A percentile compares a stretch with the other conserved stretches of the same genome.
Conservation (phyloP, 2,113 vertebrate genomes). For the Madoqua kirkii region DNA sequence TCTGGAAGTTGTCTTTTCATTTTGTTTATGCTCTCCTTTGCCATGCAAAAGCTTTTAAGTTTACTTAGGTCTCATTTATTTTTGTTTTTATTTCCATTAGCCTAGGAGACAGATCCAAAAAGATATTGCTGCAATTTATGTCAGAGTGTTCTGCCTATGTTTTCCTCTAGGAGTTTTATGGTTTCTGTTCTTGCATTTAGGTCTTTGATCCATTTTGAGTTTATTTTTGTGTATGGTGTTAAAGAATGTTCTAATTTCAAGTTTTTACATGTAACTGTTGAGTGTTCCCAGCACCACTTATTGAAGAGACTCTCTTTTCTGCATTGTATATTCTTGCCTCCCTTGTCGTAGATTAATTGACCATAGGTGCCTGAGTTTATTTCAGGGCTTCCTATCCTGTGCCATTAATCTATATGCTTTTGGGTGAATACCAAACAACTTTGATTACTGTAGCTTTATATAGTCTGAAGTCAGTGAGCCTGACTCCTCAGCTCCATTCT, state of each 20-base stretch:
- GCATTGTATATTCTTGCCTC: neutral
- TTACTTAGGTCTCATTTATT: neutral
- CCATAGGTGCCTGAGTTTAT: neutral
- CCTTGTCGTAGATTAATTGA: neutral
- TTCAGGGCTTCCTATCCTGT: neutral
- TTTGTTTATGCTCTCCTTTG: neutral
- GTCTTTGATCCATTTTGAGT: neutral
- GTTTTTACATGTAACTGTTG: neutral
- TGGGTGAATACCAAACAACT: neutral
- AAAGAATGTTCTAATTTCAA: neutral
- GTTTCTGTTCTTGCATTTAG: neutral
- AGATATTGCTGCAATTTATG: neutral
- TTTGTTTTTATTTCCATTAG: neutral
- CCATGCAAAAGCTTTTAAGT: neutral
- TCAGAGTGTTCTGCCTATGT: neutral
- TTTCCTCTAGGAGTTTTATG: neutral
- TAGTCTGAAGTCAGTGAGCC: neutral
- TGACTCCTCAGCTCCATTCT: neutral
- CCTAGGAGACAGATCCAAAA: neutral
- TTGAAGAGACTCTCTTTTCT: neutral
- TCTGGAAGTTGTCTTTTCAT: neutral
- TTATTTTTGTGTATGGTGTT: neutral
- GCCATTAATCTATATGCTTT: neutral
- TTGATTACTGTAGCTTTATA: neutral
- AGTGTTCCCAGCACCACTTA: neutral